Evolutionary conservation across 2,888 invertebrate species (phyloP).

Genomic region (Philaethria dido): DNA sequence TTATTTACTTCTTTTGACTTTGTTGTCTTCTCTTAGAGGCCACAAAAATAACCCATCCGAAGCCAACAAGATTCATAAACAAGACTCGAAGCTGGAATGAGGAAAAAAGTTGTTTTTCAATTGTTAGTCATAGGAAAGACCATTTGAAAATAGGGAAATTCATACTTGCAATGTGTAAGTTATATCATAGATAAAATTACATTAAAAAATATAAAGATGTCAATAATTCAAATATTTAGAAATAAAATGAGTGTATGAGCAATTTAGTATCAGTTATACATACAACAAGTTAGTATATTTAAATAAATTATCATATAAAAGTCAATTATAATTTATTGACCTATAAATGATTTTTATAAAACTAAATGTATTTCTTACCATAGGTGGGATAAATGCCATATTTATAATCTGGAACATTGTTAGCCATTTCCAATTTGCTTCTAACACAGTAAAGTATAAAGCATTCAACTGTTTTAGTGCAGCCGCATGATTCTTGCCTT

Average conservation of each 20-base stretch:
- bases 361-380: conserved; percentile 82
- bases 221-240: too few species aligned
- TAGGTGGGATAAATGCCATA: conserved; percentile 89
- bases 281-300: not conserved
- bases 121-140: not conserved
- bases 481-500: conserved; percentile 88
- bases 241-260: too few species aligned
- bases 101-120: conserved; percentile 36
- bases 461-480: conserved; percentile 86
- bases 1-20: conserved; percentile 61
- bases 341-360: too few species aligned
- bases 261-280: too few species aligned
- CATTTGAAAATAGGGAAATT: not conserved
- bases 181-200: not conserved
- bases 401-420: conserved; percentile 90
- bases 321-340: too few species aligned
- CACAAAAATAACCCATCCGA: conserved; percentile 90
- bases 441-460: conserved; percentile 86
- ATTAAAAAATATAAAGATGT: not conserved
- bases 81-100: conserved; percentile 89
- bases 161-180: not conserved
- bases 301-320: not conserved
- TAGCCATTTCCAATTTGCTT: conserved; percentile 90
- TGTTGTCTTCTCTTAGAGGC: conserved; percentile 86
- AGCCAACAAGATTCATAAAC: conserved; percentile 89